Percentiles rank a stretch among this genome's conserved stretches.
These are phyloP conservation scores for Lytechinus variegatus DNA, from an alignment of 35 echinoderm and acorn worm species.

Conservation along the genomic window DNA sequence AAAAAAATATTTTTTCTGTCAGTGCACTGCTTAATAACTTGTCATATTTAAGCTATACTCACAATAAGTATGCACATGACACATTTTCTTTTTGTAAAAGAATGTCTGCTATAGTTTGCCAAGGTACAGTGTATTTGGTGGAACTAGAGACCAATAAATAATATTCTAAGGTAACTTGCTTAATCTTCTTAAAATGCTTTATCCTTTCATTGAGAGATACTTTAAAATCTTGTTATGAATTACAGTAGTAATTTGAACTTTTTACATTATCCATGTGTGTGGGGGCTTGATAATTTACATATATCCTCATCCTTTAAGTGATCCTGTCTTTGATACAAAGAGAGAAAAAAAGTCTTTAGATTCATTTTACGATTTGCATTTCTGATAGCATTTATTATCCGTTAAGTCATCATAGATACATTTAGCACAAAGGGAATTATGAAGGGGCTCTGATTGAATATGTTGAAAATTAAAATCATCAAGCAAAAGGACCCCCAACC, in stretches of 20 bases:
- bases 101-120: neutral
- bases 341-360: neutral
- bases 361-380: neutral
- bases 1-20: too few relatives aligned
- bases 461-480: neutral
- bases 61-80: neutral
- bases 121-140: neutral
- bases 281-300: neutral
- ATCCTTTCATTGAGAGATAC: too few relatives aligned
- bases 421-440: neutral
- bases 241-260: neutral
- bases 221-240: too few relatives aligned
- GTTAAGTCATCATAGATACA: neutral
- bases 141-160: neutral
- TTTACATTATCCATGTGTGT: neutral
- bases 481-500: neutral
- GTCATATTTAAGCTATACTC: neutral
- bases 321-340: neutral
- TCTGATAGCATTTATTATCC: neutral
- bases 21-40: neutral
- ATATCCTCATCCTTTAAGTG: neutral
- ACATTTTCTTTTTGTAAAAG: neutral
- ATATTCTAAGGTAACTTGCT: too few relatives aligned
- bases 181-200: too few relatives aligned
- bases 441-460: neutral